A percentile compares a stretch with the other conserved stretches of the same genome.
These are phyloP conservation scores for Lithosia quadra DNA, from an alignment of 2,888 invertebrate species.

Conservation along the genomic window DNA sequence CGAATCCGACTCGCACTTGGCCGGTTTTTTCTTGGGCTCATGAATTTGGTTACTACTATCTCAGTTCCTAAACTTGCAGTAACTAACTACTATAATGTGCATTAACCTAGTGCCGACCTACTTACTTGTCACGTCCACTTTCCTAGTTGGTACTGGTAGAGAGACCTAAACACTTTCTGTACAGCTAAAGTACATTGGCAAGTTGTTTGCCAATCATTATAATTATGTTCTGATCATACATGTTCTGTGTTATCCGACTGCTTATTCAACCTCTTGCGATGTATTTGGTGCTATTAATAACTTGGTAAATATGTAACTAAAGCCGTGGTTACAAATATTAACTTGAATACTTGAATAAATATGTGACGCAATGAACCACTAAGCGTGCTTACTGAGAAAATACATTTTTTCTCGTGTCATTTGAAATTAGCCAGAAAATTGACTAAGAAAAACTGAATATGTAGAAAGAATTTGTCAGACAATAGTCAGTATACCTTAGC, in stretches of 20 bases:
- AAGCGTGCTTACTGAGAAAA: slow-evolving; percentile 36
- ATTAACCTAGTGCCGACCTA: no score
- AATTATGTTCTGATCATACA: slow-evolving; percentile 21
- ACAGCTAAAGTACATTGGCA: no score
- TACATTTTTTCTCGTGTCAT: slow-evolving; percentile 32
- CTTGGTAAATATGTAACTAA: slow-evolving; percentile 74
- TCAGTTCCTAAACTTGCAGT: no score
- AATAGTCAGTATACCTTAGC: no score
- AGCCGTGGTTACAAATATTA: slow-evolving; percentile 76
- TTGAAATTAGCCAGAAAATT: slow-evolving; percentile 35
- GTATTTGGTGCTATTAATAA: slow-evolving; percentile 72
- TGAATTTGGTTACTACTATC: no score
- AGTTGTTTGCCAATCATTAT: no score
- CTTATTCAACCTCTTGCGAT: slow-evolving; percentile 62
- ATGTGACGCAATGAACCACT: slow-evolving; percentile 49
- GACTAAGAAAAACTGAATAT: neutral
- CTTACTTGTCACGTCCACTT: slow-evolving; percentile 2
- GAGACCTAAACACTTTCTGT: no score
- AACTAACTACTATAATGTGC: no score
- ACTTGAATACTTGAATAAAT: slow-evolving; percentile 64
- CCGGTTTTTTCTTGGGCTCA: no score
- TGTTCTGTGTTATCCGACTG: slow-evolving; percentile 36
- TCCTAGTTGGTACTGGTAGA: slow-evolving; percentile 9
- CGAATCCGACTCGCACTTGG: no score
- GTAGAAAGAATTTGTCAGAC: no score